Evolutionary conservation across 2,113 vertebrate genomes (phyloP).

Genomic region (Mungos mungo): DNA sequence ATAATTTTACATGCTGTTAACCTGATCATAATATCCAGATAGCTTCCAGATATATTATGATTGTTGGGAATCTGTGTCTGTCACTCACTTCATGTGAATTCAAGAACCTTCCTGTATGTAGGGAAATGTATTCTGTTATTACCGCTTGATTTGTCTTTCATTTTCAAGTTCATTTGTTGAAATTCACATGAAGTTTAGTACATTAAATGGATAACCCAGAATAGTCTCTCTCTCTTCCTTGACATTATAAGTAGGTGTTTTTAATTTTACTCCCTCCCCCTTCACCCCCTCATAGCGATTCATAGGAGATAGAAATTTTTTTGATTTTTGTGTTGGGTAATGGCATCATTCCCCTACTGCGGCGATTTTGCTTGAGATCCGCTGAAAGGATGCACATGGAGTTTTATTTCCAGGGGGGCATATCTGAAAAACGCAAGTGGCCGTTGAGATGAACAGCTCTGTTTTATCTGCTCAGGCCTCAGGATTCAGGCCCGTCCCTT

Average conservation of each 20-base stretch:
- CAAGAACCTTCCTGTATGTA: not conserved
- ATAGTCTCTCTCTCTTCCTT: not conserved
- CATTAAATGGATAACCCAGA: not conserved
- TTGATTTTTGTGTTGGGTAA: not conserved
- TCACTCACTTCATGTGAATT: not conserved
- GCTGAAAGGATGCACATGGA: not conserved
- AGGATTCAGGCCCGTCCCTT: not conserved
- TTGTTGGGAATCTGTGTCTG: not conserved
- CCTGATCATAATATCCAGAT: not conserved
- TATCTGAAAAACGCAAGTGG: conserved; percentile 37
- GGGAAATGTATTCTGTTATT: not conserved
- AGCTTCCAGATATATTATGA: not conserved
- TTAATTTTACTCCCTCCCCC: not conserved
- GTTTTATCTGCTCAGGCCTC: not conserved
- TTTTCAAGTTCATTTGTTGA: not conserved
- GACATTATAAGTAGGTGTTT: not conserved
- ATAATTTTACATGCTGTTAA: not conserved
- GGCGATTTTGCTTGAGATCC: conserved; percentile 10
- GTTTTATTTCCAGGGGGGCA: not conserved
- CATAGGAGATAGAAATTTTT: not conserved
- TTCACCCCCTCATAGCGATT: not conserved
- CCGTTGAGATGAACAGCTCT: not conserved
- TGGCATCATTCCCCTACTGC: not conserved
- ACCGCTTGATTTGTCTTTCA: not conserved
- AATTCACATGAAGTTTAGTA: not conserved